Evolutionary conservation across 2,888 invertebrate genomes (phyloP), one percentile per base, ranked within the genome.

Genomic region (Dichetophora obliterata): DNA sequence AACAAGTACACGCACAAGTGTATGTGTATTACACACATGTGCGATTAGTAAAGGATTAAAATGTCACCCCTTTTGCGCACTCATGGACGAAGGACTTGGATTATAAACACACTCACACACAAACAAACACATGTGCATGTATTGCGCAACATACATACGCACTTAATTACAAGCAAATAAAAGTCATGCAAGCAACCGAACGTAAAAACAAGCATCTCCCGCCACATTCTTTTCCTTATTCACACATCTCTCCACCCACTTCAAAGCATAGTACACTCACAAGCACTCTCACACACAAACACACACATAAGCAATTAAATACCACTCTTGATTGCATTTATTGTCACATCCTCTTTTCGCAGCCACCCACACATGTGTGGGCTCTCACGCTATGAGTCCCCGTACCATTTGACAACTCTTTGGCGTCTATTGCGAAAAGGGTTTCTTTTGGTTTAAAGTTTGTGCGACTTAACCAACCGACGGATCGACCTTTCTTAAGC

Each of bases 21-120:
- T 63, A 66, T n/a, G 68, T 43, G 48, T 48, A 19, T 27, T 34
- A 37, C 24, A 19, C 54, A 63, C 59, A 79, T 77, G 86, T 84
- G 85, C 84, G 86, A 87, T 87, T 86, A 86, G 83, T 84, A 83
- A 82, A 75, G 81, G 80, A 80, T 87, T 86, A 86, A 86, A 86
- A 87, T 86, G 86, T 86, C 86, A 86, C 84, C 85, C 86, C 83
- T 82, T 83, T 83, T 81, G 80, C 75, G 80, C 78, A 22, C 59
- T 37, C 69, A 72, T 22, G 68, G 77, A 79, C 77, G 73, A 82
- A 75, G 80, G 76, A 72, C 77, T 70, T 80, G 80, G 83, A 82
- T 82, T 81, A 79, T 52, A 27, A 81, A 81, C 79, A 77, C 80
- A 82, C 73, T 73, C 80, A 75, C 50, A 76, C 77, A 43, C 27